phyloP scores from a whole-genome alignment of 2,113 vertebrate species.

The Noctilio leporinus region DNA sequence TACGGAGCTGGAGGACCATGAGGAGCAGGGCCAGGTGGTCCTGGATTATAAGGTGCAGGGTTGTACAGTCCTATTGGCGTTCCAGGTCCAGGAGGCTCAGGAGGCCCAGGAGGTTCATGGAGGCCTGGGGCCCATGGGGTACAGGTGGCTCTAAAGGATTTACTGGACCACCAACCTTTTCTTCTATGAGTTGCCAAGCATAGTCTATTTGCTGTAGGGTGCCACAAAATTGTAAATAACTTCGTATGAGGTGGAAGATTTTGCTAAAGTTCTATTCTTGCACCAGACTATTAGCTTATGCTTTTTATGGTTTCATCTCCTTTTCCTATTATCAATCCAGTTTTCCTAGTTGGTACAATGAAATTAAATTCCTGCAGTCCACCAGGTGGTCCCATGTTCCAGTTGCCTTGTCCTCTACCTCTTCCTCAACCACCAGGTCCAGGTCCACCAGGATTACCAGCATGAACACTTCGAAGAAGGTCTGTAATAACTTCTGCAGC shows the following conservation, averaged over 20 bases:
- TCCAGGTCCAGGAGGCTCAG: slow-evolving; percentile 93
- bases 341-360: slow-evolving; percentile 97
- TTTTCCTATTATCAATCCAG: slow-evolving; percentile 98
- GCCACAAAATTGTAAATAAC: slow-evolving; percentile 95
- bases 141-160: slow-evolving; percentile 96
- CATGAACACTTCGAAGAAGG: slow-evolving; percentile 95
- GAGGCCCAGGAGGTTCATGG: slow-evolving; percentile 89
- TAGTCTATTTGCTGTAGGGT: slow-evolving; percentile 98
- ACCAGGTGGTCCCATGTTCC: slow-evolving; percentile 98
- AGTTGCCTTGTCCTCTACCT: slow-evolving; percentile 96
- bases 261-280: slow-evolving; percentile 95
- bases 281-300: slow-evolving; percentile 98
- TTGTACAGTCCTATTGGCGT: slow-evolving; percentile 98
- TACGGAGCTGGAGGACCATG: slow-evolving; percentile 97
- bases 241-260: slow-evolving; percentile 97
- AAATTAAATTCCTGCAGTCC: slow-evolving; percentile 98
- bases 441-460: slow-evolving; percentile 92
- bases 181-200: slow-evolving; percentile 96
- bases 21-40: slow-evolving; percentile 92
- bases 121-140: slow-evolving; percentile 96
- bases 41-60: slow-evolving; percentile 95
- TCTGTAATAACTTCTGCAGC: slow-evolving; percentile 97
- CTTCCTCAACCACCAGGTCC: slow-evolving; percentile 94
- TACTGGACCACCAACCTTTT: slow-evolving; percentile 98
- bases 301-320: slow-evolving; percentile 98